Percentiles rank a stretch among this genome's conserved stretches.
phyloP scores from a whole-genome alignment of 2,888 invertebrate genomes.

The Ecdyonurus torrentis region DNA sequence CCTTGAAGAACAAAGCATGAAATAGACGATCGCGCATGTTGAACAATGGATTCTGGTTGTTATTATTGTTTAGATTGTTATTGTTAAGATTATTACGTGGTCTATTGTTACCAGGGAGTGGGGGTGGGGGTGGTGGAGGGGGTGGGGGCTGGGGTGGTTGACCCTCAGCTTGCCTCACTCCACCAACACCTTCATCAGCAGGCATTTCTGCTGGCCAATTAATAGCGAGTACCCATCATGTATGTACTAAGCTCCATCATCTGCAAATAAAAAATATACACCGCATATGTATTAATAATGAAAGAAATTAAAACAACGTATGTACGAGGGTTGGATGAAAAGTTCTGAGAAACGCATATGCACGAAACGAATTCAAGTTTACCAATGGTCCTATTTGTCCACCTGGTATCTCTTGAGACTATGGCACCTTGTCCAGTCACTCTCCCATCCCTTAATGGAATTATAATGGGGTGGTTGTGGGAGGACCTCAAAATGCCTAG shows the following conservation, averaged over 20 bases:
- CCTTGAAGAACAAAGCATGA: conserved; percentile 85
- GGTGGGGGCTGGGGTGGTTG: neutral
- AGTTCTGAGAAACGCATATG: too few relatives aligned
- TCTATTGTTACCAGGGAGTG: conserved; percentile 7
- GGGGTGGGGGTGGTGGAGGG: conserved; percentile 7
- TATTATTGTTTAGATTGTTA: conserved; percentile 23
- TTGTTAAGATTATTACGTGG: conserved; percentile 13
- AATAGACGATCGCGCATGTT: conserved; percentile 83
- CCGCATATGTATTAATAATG: neutral
- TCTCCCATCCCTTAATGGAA: too few relatives aligned
- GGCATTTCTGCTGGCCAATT: neutral
- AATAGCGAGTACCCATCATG: neutral
- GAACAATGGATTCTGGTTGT: conserved; percentile 54
- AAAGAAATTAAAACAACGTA: too few relatives aligned
- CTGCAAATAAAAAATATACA: neutral
- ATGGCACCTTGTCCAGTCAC: too few relatives aligned
- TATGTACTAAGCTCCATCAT: neutral
- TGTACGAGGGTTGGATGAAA: too few relatives aligned
- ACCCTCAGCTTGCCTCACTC: neutral
- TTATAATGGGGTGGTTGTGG: too few relatives aligned
- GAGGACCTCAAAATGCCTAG: too few relatives aligned
- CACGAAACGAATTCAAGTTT: too few relatives aligned
- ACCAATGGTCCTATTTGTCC: too few relatives aligned
- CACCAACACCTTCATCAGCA: neutral
- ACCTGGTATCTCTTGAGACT: too few relatives aligned